A percentile compares a stretch with the other conserved stretches of the same genome.
Evolutionary conservation across 2,113 vertebrate genomes (phyloP).

Genomic region (Gobiocypris rarus): DNA sequence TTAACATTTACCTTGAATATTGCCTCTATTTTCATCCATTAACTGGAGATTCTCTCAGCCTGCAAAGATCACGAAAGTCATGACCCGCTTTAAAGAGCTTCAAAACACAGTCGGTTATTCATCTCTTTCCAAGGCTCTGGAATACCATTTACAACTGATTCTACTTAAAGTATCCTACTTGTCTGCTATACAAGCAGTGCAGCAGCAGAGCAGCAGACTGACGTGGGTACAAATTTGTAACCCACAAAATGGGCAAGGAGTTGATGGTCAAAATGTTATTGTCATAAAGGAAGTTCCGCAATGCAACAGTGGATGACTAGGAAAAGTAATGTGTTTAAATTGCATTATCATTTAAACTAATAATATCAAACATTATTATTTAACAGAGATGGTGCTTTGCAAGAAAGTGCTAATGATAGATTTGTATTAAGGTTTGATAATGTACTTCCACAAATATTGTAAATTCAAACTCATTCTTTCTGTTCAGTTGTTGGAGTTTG

Average conservation of each 20-base stretch:
- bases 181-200: not conserved
- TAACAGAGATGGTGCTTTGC: too few species aligned
- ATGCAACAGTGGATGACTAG: not conserved
- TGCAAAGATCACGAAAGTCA: conserved; percentile 2
- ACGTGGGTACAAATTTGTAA: not conserved
- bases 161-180: not conserved
- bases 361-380: too few species aligned
- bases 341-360: not conserved
- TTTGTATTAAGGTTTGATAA: too few species aligned
- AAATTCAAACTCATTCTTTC: not conserved
- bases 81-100: conserved; percentile 19
- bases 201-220: not conserved
- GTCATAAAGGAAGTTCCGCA: not conserved
- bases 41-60: conserved; percentile 25
- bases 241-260: not conserved
- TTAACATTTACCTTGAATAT: conserved; percentile 59
- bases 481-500: conserved; percentile 4
- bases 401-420: too few species aligned
- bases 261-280: not conserved
- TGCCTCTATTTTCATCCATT: conserved; percentile 52
- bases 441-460: too few species aligned
- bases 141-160: conserved; percentile 16
- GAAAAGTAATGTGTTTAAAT: not conserved
- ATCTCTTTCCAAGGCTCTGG: not conserved
- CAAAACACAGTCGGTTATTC: conserved; percentile 1